These are phyloP conservation scores for Ochropleura leucogaster DNA, from an alignment of 2,888 invertebrate genomes.

Conservation along the genomic window DNA sequence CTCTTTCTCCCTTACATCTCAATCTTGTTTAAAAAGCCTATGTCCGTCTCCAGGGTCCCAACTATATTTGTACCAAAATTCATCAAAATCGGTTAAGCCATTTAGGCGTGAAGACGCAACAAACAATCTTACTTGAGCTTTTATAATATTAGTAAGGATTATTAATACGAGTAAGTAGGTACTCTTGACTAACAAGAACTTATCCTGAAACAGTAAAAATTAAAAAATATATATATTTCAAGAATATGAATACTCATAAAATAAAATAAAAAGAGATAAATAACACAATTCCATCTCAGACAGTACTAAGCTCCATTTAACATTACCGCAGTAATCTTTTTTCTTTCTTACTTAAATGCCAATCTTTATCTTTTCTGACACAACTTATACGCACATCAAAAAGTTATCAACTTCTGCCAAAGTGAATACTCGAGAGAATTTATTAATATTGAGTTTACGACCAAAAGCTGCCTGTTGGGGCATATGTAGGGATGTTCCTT, in stretches of 20 bases:
- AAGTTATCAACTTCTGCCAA: conserved; percentile 39
- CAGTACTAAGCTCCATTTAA: conserved; percentile 27
- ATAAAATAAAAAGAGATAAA: neutral
- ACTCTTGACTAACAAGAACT: neutral
- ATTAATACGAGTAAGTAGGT: too few species aligned
- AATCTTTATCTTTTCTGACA: conserved; percentile 56
- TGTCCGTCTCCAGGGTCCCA: too few species aligned
- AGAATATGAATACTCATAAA: neutral
- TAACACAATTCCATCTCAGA: conserved; percentile 15
- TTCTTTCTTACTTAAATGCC: conserved; percentile 42
- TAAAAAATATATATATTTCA: neutral
- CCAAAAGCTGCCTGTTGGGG: conserved; percentile 16
- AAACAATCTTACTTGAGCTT: too few species aligned
- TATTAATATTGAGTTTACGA: conserved; percentile 56
- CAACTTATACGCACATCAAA: conserved; percentile 47
- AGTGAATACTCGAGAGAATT: conserved; percentile 45
- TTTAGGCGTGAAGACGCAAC: too few species aligned
- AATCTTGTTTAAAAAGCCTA: too few species aligned
- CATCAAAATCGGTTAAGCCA: too few species aligned
- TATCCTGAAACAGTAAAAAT: conserved; percentile 10
- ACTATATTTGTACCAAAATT: too few species aligned
- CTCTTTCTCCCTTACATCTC: too few species aligned
- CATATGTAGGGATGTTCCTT: conserved; percentile 34
- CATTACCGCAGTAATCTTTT: conserved; percentile 27
- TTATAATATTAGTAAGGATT: too few species aligned